Conservation (phyloP, 2,113 vertebrate species). For the Chitala chitala region DNA sequence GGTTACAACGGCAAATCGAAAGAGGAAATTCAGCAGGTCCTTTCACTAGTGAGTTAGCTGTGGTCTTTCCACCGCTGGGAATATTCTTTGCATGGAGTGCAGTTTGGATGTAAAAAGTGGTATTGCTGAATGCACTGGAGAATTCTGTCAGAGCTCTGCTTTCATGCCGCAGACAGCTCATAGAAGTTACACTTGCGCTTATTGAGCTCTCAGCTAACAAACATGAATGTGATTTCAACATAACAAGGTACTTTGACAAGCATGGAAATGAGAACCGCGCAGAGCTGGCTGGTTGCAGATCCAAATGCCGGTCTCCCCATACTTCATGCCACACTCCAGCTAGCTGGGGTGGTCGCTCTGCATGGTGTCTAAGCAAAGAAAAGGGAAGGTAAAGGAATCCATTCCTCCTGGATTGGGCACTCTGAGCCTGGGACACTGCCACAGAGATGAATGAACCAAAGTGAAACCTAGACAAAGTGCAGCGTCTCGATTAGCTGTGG, state of each 20-base stretch:
- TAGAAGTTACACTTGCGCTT: conserved; percentile 9
- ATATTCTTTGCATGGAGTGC: background rate
- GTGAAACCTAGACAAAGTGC: no score
- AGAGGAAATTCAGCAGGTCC: background rate
- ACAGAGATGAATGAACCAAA: no score
- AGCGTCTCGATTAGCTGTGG: background rate
- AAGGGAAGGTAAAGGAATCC: background rate
- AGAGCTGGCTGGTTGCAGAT: background rate
- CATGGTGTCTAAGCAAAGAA: background rate
- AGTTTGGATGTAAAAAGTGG: background rate
- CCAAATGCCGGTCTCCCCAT: background rate
- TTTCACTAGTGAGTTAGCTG: background rate
- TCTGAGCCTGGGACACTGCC: background rate
- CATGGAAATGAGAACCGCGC: background rate
- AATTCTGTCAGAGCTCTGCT: conserved; percentile 1
- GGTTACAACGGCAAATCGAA: conserved; percentile 9
- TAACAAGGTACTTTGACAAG: conserved; percentile 17
- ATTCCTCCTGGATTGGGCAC: background rate
- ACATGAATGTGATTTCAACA: conserved; percentile 17
- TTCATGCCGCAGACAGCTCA: conserved; percentile 13
- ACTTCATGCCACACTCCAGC: background rate
- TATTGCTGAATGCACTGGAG: conserved; percentile 13
- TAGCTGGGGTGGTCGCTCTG: background rate
- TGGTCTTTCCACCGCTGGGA: conserved; percentile 1
- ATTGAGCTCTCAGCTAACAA: conserved; percentile 14